Base-by-base conservation (phyloP, 2,888 invertebrate species). In the Chymomyza procnemis region DNA sequence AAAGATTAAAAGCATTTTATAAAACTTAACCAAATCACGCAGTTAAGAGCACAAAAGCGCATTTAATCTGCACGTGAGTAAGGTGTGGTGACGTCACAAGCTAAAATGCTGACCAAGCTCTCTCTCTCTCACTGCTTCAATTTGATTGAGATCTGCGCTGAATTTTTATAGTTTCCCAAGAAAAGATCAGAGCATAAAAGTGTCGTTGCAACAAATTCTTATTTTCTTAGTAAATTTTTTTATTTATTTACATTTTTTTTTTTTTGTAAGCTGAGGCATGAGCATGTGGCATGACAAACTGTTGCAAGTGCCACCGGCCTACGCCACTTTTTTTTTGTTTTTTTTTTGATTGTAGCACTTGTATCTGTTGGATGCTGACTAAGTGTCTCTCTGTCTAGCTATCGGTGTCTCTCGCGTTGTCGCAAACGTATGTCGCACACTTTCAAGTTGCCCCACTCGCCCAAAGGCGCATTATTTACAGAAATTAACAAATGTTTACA, bases 401-500 rank as follows among this genome's bases (percentile, higher is more conserved):
- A 2, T 18, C n/a, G 16, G 56, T 21, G 6, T 18, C n/a, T 19
- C n/a, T n/a, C n/a, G n/a, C n/a, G n/a, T n/a, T n/a, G n/a, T n/a
- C 8, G 46, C 16, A 55, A 55, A 41, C 34, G 47, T 14, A 30
- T 48, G 12, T 41, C 57, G 46, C 67, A 62, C 62, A 70, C 78
- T 85, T 78, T 72, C 46, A 66, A 69, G 71, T 71, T 66, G 68
- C 64, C 55, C 66, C 65, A n/a, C 26, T 18, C 26, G 57, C n/a
- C 5, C n/a, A n/a, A 16, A n/a, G 1, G 52, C 22, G 9, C 54
- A 65, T 46, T 59, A 48, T 41, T 58, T 63, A 64, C 77, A 64
- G 61, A 69, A 72, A 59, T 80, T 63, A 64, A 75, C 69, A 69
- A 67, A 68, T 69, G 60, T 79, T 80, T 73, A 78, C 67, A 66